Evolutionary conservation across 2,113 vertebrate genomes (phyloP).

Genomic region (Aldabrachelys gigantea): DNA sequence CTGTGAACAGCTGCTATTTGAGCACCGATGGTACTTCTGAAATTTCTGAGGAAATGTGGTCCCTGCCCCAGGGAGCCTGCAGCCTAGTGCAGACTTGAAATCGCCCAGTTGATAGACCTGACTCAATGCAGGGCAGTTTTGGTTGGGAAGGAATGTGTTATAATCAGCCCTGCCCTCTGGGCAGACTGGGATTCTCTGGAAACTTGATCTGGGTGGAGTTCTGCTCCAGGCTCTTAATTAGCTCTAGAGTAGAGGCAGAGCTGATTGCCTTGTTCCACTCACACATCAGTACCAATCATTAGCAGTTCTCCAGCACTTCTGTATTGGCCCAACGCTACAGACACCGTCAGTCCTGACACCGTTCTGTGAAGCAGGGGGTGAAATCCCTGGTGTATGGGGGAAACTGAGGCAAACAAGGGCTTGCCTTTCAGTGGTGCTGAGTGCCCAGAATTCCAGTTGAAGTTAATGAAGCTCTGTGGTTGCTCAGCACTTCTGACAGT

Average conservation of each 20-base stretch:
- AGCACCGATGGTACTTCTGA: background rate
- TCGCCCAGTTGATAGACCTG: accelerated
- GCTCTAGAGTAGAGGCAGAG: background rate
- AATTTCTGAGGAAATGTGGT: accelerated
- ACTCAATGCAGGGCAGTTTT: background rate
- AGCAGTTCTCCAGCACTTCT: too few species aligned
- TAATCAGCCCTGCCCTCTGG: background rate
- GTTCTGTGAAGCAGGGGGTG: accelerated
- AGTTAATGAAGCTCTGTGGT: background rate
- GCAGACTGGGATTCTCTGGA: too few species aligned
- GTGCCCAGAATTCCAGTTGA: accelerated
- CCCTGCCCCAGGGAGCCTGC: accelerated
- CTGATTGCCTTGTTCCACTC: background rate
- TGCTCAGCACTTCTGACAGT: background rate
- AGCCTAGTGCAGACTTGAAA: accelerated
- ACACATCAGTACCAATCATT: background rate
- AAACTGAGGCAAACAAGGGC: background rate
- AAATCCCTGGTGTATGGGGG: accelerated
- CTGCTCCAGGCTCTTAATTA: background rate
- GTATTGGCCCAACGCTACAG: background rate
- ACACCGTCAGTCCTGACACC: background rate
- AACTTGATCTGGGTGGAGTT: slow-evolving; percentile 32
- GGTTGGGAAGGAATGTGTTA: background rate
- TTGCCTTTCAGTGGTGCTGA: background rate
- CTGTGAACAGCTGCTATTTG: background rate